A percentile compares a stretch with the other conserved stretches of the same genome.
These are phyloP conservation scores for Scotopteryx bipunctaria DNA, from an alignment of 2,888 invertebrate genomes.

Conservation along the genomic window DNA sequence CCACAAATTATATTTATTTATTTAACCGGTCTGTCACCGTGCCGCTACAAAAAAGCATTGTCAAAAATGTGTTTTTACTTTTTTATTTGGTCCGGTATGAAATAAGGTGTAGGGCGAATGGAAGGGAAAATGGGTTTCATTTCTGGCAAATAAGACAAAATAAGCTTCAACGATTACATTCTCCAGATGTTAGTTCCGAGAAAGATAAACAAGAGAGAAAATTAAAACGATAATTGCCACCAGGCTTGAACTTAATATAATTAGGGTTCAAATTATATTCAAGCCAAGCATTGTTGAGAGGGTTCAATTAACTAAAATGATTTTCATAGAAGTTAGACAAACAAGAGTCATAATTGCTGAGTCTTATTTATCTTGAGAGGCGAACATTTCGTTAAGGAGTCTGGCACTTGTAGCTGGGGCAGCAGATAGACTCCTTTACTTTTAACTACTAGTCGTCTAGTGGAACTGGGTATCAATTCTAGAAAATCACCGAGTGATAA, in stretches of 20 bases:
- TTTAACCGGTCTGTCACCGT: no score
- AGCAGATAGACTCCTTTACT: no score
- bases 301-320: slow-evolving; percentile 10
- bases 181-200: slow-evolving; percentile 13
- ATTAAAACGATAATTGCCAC: slow-evolving; percentile 22
- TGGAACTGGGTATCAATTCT: no score
- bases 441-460: no score
- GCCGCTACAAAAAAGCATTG: no score
- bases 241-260: slow-evolving; percentile 24
- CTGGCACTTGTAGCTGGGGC: no score
- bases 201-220: slow-evolving; percentile 21
- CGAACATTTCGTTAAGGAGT: neutral
- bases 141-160: slow-evolving; percentile 10
- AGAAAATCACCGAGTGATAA: no score
- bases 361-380: neutral
- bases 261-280: slow-evolving; percentile 21
- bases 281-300: slow-evolving; percentile 11
- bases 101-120: no score
- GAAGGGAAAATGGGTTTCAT: no score
- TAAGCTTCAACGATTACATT: slow-evolving; percentile 8
- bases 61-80: no score
- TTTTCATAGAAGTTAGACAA: slow-evolving; percentile 11
- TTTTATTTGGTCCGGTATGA: no score
- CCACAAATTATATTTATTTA: no score
- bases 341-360: neutral